Evolutionary conservation across 2,797 vertebrate species (phyloP).

Genomic region (Phaenicophaeus curvirostris): DNA sequence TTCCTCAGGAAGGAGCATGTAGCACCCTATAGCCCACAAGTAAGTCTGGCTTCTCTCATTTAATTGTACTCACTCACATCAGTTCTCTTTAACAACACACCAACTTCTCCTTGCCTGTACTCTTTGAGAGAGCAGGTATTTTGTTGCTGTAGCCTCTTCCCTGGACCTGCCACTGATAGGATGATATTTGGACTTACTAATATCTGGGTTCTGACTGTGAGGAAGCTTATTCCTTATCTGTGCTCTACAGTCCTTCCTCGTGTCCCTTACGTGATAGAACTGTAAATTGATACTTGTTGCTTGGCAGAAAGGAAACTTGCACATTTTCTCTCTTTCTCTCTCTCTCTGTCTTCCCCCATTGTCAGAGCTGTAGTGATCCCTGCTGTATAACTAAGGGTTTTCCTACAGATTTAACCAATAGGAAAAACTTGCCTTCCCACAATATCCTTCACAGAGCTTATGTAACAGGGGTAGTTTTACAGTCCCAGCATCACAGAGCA

Average conservation of each 20-base stretch:
- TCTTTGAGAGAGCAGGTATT: background rate
- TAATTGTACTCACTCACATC: background rate
- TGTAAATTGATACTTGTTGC: fast-evolving
- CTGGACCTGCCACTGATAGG: background rate
- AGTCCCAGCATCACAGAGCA: background rate
- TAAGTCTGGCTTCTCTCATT: background rate
- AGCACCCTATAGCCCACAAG: background rate
- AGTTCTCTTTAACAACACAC: background rate
- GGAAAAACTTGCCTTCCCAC: background rate
- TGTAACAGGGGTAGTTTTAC: background rate
- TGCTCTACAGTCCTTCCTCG: fast-evolving
- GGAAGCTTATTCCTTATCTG: background rate
- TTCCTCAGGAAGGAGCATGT: background rate
- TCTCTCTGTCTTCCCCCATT: background rate
- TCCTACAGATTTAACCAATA: background rate
- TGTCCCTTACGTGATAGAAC: background rate
- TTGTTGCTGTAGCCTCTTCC: background rate
- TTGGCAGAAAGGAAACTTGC: background rate
- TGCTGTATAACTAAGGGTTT: background rate
- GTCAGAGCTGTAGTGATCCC: background rate
- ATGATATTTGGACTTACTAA: background rate
- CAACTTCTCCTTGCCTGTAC: background rate
- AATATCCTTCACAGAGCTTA: background rate
- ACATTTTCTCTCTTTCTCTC: background rate
- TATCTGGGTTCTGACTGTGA: background rate